Conservation (phyloP, 2,888 invertebrate species). For the Brachypterus glaber region DNA sequence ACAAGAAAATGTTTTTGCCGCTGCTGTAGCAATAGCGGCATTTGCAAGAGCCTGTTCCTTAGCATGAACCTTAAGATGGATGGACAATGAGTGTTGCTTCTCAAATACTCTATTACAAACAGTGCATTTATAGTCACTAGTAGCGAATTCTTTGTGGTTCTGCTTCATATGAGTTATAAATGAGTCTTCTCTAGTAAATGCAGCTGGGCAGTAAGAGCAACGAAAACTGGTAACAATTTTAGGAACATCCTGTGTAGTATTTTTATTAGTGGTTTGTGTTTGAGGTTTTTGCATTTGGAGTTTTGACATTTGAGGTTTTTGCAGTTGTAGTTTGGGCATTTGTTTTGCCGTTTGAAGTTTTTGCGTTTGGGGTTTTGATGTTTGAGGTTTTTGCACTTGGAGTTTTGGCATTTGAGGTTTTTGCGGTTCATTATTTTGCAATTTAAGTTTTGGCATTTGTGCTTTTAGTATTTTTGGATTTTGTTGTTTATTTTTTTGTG, state of each 20-base stretch:
- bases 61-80: constrained; percentile 51
- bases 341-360: too few species aligned
- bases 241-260: too few species aligned
- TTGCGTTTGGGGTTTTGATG: too few species aligned
- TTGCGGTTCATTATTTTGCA: too few species aligned
- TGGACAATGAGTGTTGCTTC: constrained; percentile 54
- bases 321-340: too few species aligned
- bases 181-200: constrained; percentile 53
- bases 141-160: constrained; percentile 45
- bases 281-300: too few species aligned
- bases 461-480: too few species aligned
- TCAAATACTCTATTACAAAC: constrained; percentile 54
- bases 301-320: neutral
- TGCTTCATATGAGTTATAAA: constrained; percentile 54
- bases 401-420: neutral
- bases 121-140: constrained; percentile 47
- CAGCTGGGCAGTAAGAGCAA: constrained; percentile 54
- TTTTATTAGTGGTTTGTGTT: too few species aligned
- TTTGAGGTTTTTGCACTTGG: too few species aligned
- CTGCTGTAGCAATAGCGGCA: constrained; percentile 20
- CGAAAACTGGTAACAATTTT: constrained; percentile 34
- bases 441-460: too few species aligned
- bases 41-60: constrained; percentile 38
- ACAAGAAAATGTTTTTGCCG: constrained; percentile 43
- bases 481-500: too few species aligned